phyloP scores from a whole-genome alignment of 1,140 invertebrate genomes.

The Drosophila subobscura region DNA sequence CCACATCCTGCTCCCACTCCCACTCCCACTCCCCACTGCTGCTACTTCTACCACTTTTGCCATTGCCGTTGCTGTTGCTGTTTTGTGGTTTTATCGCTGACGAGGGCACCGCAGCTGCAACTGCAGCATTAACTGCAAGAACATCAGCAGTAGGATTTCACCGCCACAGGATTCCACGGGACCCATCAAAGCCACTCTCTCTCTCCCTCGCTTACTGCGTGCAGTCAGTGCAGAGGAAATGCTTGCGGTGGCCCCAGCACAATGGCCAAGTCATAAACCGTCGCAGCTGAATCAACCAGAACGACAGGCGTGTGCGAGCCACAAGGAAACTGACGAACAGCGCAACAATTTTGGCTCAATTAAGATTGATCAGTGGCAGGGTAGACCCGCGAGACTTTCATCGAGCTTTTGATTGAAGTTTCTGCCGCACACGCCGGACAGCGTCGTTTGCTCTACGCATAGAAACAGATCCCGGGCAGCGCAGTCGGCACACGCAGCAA shows the following conservation, averaged over 20 bases:
- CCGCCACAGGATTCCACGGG: slow-evolving; percentile 29
- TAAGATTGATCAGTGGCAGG: slow-evolving; percentile 35
- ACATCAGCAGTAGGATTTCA: slow-evolving; percentile 1
- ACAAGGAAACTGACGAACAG: slow-evolving; percentile 10
- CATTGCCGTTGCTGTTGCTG: slow-evolving; percentile 32
- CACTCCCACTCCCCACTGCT: neutral
- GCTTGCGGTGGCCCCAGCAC: slow-evolving; percentile 41
- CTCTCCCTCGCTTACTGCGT: neutral
- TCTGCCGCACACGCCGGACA: too few species aligned
- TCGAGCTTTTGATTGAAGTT: too few species aligned
- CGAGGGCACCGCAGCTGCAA: slow-evolving; percentile 44
- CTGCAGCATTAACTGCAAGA: slow-evolving; percentile 34
- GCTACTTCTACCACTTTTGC: slow-evolving; percentile 6
- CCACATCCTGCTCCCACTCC: too few species aligned
- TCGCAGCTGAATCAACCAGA: too few species aligned
- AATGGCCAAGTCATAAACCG: slow-evolving; percentile 48
- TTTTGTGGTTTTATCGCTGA: slow-evolving; percentile 55
- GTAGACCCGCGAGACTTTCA: too few species aligned
- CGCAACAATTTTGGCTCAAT: slow-evolving; percentile 48
- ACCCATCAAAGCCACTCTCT: slow-evolving; percentile 31
- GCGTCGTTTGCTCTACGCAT: too few species aligned
- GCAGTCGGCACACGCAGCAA: too few species aligned
- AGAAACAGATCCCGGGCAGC: too few species aligned
- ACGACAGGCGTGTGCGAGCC: neutral
- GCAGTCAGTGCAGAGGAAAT: neutral